phyloP scores from a whole-genome alignment of 2,888 invertebrate species.

The Tetragonula carbonaria region DNA sequence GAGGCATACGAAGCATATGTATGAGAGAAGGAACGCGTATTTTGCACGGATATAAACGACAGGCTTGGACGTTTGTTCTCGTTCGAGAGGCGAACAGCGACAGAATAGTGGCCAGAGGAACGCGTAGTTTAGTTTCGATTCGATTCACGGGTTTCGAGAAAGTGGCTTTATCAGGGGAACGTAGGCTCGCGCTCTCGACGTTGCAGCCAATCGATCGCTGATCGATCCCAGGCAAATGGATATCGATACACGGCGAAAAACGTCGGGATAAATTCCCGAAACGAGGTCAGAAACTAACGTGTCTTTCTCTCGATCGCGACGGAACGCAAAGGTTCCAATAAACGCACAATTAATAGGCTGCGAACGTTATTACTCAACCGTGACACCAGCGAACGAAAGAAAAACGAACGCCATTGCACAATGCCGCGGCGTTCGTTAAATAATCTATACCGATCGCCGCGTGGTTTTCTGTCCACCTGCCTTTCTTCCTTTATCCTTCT shows the following conservation, averaged over 20 bases:
- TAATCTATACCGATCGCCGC: conserved; percentile 25
- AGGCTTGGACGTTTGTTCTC: neutral
- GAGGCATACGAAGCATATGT: too few species aligned
- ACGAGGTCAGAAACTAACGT: conserved; percentile 26
- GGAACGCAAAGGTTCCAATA: conserved; percentile 38
- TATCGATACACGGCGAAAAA: conserved; percentile 44
- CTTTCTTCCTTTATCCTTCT: neutral
- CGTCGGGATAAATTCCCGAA: neutral
- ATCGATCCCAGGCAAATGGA: conserved; percentile 42
- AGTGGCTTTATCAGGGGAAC: conserved; percentile 59
- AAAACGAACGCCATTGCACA: conserved; percentile 40
- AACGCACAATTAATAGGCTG: conserved; percentile 54
- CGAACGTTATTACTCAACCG: conserved; percentile 38
- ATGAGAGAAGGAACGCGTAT: conserved; percentile 18
- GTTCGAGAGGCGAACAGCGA: conserved; percentile 12
- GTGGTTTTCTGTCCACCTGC: conserved; percentile 8
- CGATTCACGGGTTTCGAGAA: conserved; percentile 59
- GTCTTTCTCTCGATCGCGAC: conserved; percentile 19
- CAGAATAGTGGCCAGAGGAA: neutral
- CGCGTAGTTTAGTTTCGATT: conserved; percentile 46
- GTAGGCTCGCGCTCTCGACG: conserved; percentile 23
- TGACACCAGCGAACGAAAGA: conserved; percentile 37
- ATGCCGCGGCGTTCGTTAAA: conserved; percentile 37
- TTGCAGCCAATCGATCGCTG: conserved; percentile 43
- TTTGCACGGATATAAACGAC: conserved; percentile 20